Evolutionary conservation across 2,888 invertebrate genomes (phyloP).

Genomic region (Bombylius discolor): DNA sequence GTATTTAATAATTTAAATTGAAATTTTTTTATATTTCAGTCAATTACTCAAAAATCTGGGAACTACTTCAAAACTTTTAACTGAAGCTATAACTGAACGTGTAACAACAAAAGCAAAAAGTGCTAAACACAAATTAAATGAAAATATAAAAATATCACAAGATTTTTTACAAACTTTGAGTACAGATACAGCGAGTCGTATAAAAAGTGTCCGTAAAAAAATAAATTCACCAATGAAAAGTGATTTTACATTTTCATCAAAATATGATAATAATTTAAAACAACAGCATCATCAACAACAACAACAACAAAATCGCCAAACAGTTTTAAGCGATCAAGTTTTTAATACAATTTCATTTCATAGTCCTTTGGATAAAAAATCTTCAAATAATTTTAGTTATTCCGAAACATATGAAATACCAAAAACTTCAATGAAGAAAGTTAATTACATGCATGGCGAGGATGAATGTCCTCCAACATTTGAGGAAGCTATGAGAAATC

Average conservation of each 20-base stretch:
- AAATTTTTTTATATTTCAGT: constrained; percentile 18
- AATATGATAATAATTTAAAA: not conserved
- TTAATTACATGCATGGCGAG: constrained; percentile 5
- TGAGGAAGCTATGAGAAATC: constrained; percentile 23
- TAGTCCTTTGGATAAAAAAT: constrained; percentile 29
- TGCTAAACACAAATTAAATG: constrained; percentile 32
- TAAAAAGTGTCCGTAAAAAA: constrained; percentile 27
- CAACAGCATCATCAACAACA: too few species aligned
- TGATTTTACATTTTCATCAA: constrained; percentile 21
- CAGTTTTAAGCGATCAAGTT: constrained; percentile 25
- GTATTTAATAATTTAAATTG: not conserved
- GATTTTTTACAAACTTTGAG: constrained; percentile 27
- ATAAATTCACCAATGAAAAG: constrained; percentile 15
- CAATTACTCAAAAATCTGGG: constrained; percentile 33
- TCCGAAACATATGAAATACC: constrained; percentile 29
- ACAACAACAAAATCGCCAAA: not conserved
- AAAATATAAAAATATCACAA: constrained; percentile 30
- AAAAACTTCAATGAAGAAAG: constrained; percentile 17
- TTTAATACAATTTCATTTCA: constrained; percentile 32
- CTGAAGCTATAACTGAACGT: constrained; percentile 34
- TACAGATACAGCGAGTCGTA: constrained; percentile 25
- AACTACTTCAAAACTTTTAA: constrained; percentile 30
- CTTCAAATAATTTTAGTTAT: not conserved
- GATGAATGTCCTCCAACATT: constrained; percentile 23
- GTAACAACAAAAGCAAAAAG: constrained; percentile 30